These are phyloP conservation scores for Heliconius hortense DNA, from an alignment of 2,888 invertebrate genomes.

Conservation along the genomic window DNA sequence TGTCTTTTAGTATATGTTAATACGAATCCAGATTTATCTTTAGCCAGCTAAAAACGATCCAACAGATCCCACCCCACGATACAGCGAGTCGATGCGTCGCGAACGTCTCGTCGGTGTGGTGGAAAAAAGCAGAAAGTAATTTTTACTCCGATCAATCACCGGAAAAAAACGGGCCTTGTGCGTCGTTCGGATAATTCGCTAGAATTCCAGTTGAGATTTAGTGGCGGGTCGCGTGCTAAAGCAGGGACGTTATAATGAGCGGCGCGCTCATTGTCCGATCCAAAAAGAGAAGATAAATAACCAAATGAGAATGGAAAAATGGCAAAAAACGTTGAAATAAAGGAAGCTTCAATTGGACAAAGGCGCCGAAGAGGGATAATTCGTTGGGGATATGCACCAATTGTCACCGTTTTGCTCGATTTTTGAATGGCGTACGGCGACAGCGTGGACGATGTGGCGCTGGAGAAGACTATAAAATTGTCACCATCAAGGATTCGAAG, in stretches of 20 bases:
- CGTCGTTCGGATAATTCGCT: constrained; percentile 73
- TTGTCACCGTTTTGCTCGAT: constrained; percentile 77
- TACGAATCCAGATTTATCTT: constrained; percentile 52
- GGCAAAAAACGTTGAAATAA: constrained; percentile 79
- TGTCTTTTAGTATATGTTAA: constrained; percentile 54
- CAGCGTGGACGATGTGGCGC: constrained; percentile 53
- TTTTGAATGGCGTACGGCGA: constrained; percentile 63
- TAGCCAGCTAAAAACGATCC: constrained; percentile 55
- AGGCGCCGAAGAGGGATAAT: constrained; percentile 80
- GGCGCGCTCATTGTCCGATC: constrained; percentile 56
- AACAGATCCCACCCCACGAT: constrained; percentile 46
- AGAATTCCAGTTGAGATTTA: constrained; percentile 80
- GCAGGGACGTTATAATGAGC: constrained; percentile 76
- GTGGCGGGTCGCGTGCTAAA: constrained; percentile 73
- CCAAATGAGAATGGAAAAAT: constrained; percentile 81
- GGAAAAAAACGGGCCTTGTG: constrained; percentile 70
- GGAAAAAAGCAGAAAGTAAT: constrained; percentile 72
- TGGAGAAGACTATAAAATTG: constrained; percentile 64
- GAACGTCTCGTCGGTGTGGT: constrained; percentile 45
- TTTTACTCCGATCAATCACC: constrained; percentile 79
- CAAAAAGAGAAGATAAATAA: constrained; percentile 80
- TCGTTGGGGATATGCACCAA: constrained; percentile 81
- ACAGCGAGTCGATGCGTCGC: constrained; percentile 54
- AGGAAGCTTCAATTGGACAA: constrained; percentile 79
- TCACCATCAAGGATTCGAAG: constrained; percentile 49